These are phyloP conservation scores for Aulostomus chinensis DNA, from an alignment of 2,797 vertebrate species.

Conservation along the genomic window DNA sequence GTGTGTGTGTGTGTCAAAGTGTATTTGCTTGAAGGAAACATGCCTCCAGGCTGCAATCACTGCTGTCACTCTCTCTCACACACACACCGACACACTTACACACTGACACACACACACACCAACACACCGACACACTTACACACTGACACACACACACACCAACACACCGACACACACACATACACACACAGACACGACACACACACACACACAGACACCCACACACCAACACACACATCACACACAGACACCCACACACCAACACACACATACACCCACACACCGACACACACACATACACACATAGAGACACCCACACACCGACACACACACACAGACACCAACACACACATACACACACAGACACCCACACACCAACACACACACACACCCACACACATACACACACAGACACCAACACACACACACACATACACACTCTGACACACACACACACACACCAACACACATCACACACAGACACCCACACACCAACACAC, in stretches of 20 bases:
- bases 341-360: conserved; percentile 5
- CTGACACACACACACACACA: conserved; percentile 9
- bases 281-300: conserved; percentile 8
- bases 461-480: conserved; percentile 11
- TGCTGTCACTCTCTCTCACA: conserved; percentile 26
- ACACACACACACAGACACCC: conserved; percentile 7
- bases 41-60: conserved; percentile 38
- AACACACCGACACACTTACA: not conserved
- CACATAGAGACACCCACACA: too few relatives aligned
- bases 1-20: conserved; percentile 12
- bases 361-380: conserved; percentile 12
- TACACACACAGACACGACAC: conserved; percentile 5
- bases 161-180: conserved; percentile 11
- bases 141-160: conserved; percentile 11
- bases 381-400: too few relatives aligned
- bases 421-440: conserved; percentile 3
- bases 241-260: conserved; percentile 3
- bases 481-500: conserved; percentile 6
- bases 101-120: conserved; percentile 13
- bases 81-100: not conserved
- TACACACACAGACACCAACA: too few relatives aligned
- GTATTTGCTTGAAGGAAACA: conserved; percentile 25
- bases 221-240: conserved; percentile 9
- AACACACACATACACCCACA: conserved; percentile 8
- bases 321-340: conserved; percentile 12